Base-by-base conservation (phyloP, 2,888 invertebrate species). In the Dryobotodes eremita region DNA sequence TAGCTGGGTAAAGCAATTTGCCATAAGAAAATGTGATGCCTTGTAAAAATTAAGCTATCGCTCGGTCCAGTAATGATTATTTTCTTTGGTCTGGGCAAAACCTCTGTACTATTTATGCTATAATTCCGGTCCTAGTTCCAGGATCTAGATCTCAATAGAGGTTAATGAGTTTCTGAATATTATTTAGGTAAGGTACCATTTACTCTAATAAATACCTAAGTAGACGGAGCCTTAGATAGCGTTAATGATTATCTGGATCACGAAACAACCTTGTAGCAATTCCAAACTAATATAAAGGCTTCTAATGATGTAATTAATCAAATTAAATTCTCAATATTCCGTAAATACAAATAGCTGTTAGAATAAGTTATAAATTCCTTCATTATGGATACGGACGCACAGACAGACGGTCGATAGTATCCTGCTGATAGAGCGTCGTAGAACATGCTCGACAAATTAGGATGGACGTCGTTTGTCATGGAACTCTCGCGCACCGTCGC, bases 361-460 rank as follows among this genome's bases (percentile, higher is more conserved):
- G 61, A 75, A 69, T 73, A 80, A 87, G 88, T 91, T 90, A 92
- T 92, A 92, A 90, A 93, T 92, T 92, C 92, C 88, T 91, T 92
- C 90, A 92, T 91, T 82, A 86, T 69, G 46, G 26, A 13, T 74
- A 86, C 85, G 80, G 66, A 64, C 71, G 64, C 15, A 87, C 72
- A 76, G 76, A 62, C 81, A 72, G 79, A 86, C 89, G 82, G 57
- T 72, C 80, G 76, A 76, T 88, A 88, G 93, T 92, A 92, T 94
- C 95, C 95, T 94, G 94, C 93, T 93, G 94, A 93, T 95, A 93
- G 86, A 88, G 84, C 83, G 87, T 89, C 86, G 89, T 92, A 90
- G 90, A 92, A 92, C 92, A 91, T 88, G 89, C 92, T 91, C 90
- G 93, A 96, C 95, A 95, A 96, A 96, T 96, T 95, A 94, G 93